Percentiles rank a stretch among this genome's conserved stretches.
These are phyloP conservation scores for Marcusenius ussheri DNA, from an alignment of 2,113 vertebrate genomes.

Conservation along the genomic window DNA sequence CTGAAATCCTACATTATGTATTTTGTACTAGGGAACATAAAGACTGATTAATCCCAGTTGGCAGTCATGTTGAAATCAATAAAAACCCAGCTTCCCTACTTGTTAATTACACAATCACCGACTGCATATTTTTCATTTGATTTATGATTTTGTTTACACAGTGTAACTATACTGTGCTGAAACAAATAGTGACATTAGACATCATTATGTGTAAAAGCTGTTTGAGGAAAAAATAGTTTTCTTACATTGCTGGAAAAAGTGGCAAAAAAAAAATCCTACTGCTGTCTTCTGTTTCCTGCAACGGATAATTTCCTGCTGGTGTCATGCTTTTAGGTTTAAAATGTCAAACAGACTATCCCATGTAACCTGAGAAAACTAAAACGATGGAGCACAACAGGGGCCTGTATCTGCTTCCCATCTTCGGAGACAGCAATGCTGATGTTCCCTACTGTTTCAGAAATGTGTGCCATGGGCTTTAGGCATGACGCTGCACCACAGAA, in stretches of 20 bases:
- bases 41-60: neutral
- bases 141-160: neutral
- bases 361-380: neutral
- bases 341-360: neutral
- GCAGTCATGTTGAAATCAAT: neutral
- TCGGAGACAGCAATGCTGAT: neutral
- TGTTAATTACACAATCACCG: neutral
- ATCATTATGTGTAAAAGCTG: neutral
- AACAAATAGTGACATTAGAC: neutral
- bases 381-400: neutral
- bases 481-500: neutral
- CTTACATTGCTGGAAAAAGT: neutral
- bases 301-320: neutral
- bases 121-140: neutral
- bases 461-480: neutral
- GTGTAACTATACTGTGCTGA: neutral
- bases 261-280: conserved; percentile 6
- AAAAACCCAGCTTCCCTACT: neutral
- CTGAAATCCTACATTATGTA: neutral
- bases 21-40: neutral
- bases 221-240: neutral
- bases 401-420: neutral
- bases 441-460: neutral
- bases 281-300: neutral
- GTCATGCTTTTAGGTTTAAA: neutral